Percentiles rank a stretch among this genome's conserved stretches.
Evolutionary conservation across 2,888 invertebrate species (phyloP).

Genomic region (Nycteola revayana): DNA sequence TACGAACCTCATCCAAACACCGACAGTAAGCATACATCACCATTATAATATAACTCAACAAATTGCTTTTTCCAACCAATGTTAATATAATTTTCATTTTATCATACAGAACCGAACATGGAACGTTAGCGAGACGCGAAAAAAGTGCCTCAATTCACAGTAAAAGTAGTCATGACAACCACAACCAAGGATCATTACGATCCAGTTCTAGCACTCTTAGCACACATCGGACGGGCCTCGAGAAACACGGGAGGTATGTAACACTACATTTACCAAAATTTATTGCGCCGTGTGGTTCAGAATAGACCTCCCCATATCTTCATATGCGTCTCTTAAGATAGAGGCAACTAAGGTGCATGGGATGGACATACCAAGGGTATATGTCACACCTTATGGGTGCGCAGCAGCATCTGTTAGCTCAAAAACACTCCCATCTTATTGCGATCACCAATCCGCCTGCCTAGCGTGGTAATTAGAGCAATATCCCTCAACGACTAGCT

Average conservation of each 20-base stretch:
- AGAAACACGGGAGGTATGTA: constrained; percentile 31
- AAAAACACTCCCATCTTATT: no score
- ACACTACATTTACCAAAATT: constrained; percentile 21
- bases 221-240: constrained; percentile 29
- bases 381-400: no score
- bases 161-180: constrained; percentile 59
- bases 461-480: no score
- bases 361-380: no score
- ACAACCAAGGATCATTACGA: constrained; percentile 80
- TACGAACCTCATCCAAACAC: constrained; percentile 71
- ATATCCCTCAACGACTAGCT: no score
- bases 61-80: background rate
- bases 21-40: constrained; percentile 51
- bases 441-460: no score
- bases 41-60: background rate
- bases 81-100: background rate
- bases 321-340: no score
- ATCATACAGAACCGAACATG: constrained; percentile 58
- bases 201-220: constrained; percentile 82
- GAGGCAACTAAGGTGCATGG: no score
- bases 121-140: constrained; percentile 68
- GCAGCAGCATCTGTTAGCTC: no score
- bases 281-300: no score
- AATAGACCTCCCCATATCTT: no score
- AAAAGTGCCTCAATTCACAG: constrained; percentile 60